Percentiles rank a stretch among this genome's conserved stretches.
These are phyloP conservation scores for Nothura maculosa DNA, from an alignment of 2,797 vertebrate species.

Conservation along the genomic window DNA sequence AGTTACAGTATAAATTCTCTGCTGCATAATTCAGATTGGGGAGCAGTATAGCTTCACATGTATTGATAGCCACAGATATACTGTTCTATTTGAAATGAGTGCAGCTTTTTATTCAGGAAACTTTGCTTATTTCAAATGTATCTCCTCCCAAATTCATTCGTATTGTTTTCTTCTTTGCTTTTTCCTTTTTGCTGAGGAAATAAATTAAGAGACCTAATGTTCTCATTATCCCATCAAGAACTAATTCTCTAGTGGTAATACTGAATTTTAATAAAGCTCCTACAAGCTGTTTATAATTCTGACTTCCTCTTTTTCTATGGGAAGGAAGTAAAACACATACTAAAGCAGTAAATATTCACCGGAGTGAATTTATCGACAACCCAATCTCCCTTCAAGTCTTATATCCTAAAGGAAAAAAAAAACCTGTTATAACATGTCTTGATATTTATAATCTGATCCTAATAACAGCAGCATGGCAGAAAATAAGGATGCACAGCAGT, in stretches of 20 bases:
- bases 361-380: background rate
- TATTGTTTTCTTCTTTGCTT: background rate
- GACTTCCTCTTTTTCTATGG: background rate
- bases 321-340: background rate
- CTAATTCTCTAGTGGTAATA: slow-evolving; percentile 6
- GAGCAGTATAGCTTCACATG: background rate
- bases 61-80: background rate
- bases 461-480: background rate
- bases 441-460: background rate
- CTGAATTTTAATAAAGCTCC: slow-evolving; percentile 12
- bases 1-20: slow-evolving; percentile 22
- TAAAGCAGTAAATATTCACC: background rate
- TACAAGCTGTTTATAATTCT: background rate
- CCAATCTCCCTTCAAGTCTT: background rate
- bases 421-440: background rate
- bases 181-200: background rate
- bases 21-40: background rate
- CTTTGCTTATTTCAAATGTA: background rate
- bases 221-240: background rate
- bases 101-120: background rate
- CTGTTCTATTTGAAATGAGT: background rate
- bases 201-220: background rate
- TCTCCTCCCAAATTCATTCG: background rate
- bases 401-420: background rate
- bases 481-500: background rate